These are phyloP conservation scores for Graphium colonna DNA, from an alignment of 2,888 invertebrate species.

Conservation along the genomic window DNA sequence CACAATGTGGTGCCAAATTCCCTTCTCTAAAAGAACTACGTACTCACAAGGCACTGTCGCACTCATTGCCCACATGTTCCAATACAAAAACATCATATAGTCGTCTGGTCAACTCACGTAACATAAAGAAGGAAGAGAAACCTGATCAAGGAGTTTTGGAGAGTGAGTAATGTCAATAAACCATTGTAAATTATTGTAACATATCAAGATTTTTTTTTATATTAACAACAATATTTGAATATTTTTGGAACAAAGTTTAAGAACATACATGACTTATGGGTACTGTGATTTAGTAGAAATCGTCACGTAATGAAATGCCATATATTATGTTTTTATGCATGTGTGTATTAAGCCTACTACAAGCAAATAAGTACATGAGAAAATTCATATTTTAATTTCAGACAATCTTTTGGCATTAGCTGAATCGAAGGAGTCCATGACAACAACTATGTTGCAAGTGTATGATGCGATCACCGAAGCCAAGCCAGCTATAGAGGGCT, in stretches of 20 bases:
- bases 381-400: slow-evolving; percentile 30
- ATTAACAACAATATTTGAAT: too few species aligned
- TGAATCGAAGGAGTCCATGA: slow-evolving; percentile 57
- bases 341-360: too few species aligned
- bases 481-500: slow-evolving; percentile 67
- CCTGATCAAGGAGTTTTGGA: slow-evolving; percentile 42
- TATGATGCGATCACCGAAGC: slow-evolving; percentile 55
- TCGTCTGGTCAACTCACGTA: slow-evolving; percentile 52
- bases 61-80: slow-evolving; percentile 55
- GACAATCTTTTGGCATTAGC: slow-evolving; percentile 48
- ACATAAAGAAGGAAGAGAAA: slow-evolving; percentile 71
- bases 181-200: background rate
- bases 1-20: slow-evolving; percentile 79
- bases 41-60: slow-evolving; percentile 79
- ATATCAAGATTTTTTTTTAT: too few species aligned
- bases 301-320: too few species aligned
- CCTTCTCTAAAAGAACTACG: slow-evolving; percentile 82
- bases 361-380: too few species aligned
- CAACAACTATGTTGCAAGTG: slow-evolving; percentile 49
- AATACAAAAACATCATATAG: slow-evolving; percentile 47
- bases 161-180: slow-evolving; percentile 43
- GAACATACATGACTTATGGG: too few species aligned
- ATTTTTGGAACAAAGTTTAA: too few species aligned
- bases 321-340: too few species aligned
- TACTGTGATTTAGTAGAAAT: too few species aligned